Base-by-base conservation (phyloP, 2,797 vertebrate species). In the Lagodon rhomboides region DNA sequence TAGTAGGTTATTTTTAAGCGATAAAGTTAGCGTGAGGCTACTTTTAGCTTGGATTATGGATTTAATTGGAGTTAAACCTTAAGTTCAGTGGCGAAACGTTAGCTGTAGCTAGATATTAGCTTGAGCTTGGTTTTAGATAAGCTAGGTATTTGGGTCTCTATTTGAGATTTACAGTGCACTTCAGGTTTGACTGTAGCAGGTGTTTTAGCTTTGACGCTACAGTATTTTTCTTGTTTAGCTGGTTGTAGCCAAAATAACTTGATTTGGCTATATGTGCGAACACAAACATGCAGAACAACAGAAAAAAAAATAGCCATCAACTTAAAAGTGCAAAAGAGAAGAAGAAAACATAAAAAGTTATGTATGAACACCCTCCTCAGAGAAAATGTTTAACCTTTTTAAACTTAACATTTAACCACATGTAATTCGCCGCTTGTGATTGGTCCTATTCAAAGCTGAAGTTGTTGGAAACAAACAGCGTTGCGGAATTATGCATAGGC, bases 81-180 rank as follows among this genome's bases (percentile, higher is more conserved):
- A 27, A 17, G 3, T 58, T 62, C n/a, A 25, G 13, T 6, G 5
- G 38, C 41, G 20, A 25, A 34, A 12, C 1, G 54, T 44, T 56
- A 47, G 6, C 27, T 49, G 49, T 23, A 38, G 12, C n/a, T 30
- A 62, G 20, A 22, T 59, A n/a, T 49, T 62, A 56, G 3, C 55
- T 72, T 68, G n/a, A n/a, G 25, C 23, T 68, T 65, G 75, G 10
- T 64, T 47, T 25, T n/a, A 23, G 16, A 2, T 22, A 53, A 25
- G 17, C 4, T 47, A 12, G 2, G 23, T 44, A 18, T 25, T 72
- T 17, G 34, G 0, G 0, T 22, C n/a, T 56, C 3, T 54, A 58
- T 49, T 51, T 56, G 1, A 58, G 10, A 68, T 68, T 23, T n/a
- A 27, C 20, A 54, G 16, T n/a, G 49, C 38, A 44, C 6, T n/a